Percentiles rank a stretch among this genome's conserved stretches.
These are phyloP conservation scores for Masticophis lateralis DNA, from an alignment of 2,797 vertebrate genomes.

Conservation along the genomic window DNA sequence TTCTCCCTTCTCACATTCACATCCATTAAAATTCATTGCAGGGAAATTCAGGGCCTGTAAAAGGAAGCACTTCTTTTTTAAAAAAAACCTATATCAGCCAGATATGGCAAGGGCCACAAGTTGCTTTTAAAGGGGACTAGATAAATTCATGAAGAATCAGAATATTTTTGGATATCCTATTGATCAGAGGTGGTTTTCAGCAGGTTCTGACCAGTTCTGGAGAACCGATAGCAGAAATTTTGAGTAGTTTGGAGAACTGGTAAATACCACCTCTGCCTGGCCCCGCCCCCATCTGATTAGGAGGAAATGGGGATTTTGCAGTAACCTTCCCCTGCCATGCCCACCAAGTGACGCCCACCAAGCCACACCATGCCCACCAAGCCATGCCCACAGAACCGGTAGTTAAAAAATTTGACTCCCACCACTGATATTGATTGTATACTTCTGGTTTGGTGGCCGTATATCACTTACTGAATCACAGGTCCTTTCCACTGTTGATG, in stretches of 20 bases:
- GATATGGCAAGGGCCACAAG: neutral
- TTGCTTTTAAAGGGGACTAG: neutral
- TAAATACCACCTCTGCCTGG: too few relatives aligned
- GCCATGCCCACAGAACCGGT: too few relatives aligned
- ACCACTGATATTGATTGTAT: neutral
- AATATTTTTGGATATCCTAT: neutral
- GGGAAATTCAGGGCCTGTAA: neutral
- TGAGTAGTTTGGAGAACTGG: too few relatives aligned
- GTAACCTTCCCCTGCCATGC: too few relatives aligned
- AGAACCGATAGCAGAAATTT: too few relatives aligned
- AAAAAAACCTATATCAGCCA: neutral
- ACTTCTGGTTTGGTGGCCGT: neutral
- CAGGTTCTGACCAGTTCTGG: too few relatives aligned
- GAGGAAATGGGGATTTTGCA: too few relatives aligned
- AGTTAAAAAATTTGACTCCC: too few relatives aligned
- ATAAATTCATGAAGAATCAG: neutral
- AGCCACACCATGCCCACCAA: too few relatives aligned
- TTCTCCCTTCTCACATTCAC: neutral
- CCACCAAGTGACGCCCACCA: too few relatives aligned
- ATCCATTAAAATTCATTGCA: neutral
- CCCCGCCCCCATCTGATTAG: too few relatives aligned
- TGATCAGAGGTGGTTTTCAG: neutral
- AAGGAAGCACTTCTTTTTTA: neutral
- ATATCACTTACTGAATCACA: neutral
- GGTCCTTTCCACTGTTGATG: neutral